These are phyloP conservation scores for Chrysocyon brachyurus DNA, from an alignment of 2,797 vertebrate species.

Conservation along the genomic window DNA sequence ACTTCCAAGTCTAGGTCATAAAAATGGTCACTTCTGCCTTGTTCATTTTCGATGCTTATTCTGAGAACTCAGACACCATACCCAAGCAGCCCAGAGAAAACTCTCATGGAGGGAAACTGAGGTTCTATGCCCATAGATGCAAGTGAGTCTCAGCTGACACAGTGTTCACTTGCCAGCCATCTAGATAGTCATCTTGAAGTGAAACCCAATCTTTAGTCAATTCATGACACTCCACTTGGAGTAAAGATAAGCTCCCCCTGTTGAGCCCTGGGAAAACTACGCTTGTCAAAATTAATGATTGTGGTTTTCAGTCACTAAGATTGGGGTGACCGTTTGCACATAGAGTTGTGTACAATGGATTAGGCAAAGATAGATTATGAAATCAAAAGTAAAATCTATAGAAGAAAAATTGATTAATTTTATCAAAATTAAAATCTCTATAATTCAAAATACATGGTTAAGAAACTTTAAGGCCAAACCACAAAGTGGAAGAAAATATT, in stretches of 20 bases:
- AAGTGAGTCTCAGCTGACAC: neutral
- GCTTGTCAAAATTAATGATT: neutral
- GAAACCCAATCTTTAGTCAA: neutral
- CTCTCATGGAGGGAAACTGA: neutral
- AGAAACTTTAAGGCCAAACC: neutral
- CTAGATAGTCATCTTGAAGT: neutral
- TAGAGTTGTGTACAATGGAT: neutral
- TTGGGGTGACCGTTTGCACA: neutral
- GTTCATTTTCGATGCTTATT: neutral
- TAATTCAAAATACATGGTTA: neutral
- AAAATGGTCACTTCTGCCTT: neutral
- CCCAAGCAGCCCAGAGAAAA: neutral
- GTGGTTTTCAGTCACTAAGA: neutral
- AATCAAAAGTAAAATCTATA: neutral
- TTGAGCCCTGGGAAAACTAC: neutral
- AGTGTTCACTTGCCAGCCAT: neutral
- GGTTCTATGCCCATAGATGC: too few relatives aligned
- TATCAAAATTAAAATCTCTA: neutral
- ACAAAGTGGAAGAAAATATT: neutral
- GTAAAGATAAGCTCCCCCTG: neutral
- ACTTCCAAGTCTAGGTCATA: neutral
- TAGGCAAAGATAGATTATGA: neutral
- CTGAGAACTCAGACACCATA: neutral
- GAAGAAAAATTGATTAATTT: neutral
- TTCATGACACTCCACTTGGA: neutral